Evolutionary conservation across 2,888 invertebrate genomes (phyloP).

Genomic region (Cabera pusaria): DNA sequence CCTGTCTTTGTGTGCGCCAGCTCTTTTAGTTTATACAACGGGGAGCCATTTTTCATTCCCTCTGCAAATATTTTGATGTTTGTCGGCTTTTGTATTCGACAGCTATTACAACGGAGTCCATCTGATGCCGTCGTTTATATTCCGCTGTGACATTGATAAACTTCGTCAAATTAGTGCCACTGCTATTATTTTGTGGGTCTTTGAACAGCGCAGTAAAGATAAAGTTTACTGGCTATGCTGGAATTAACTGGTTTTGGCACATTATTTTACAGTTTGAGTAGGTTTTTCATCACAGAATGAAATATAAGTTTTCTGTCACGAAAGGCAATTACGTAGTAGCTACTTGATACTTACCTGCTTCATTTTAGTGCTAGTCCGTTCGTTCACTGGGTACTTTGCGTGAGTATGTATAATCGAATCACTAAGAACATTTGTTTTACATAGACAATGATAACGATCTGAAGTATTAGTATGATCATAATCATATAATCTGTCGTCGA

Average conservation of each 20-base stretch:
- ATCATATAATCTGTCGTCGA: slow-evolving; percentile 48
- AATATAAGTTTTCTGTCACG: no score
- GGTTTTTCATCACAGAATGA: slow-evolving; percentile 52
- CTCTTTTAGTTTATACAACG: slow-evolving; percentile 59
- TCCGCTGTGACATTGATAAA: slow-evolving; percentile 32
- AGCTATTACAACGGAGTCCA: slow-evolving; percentile 47
- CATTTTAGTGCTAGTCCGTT: no score
- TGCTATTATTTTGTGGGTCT: slow-evolving; percentile 25
- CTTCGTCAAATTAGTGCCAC: slow-evolving; percentile 41
- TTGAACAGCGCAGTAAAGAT: slow-evolving; percentile 14
- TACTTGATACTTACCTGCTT: no score
- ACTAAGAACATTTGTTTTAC: neutral
- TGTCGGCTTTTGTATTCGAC: slow-evolving; percentile 55
- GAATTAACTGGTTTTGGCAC: slow-evolving; percentile 2
- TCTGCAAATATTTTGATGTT: slow-evolving; percentile 78
- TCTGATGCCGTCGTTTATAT: slow-evolving; percentile 48
- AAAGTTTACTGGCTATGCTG: slow-evolving; percentile 8
- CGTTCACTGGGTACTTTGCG: no score
- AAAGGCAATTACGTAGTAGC: no score
- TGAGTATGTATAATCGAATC: no score
- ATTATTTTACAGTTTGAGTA: slow-evolving; percentile 44
- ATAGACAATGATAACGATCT: slow-evolving; percentile 19
- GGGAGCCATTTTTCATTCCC: slow-evolving; percentile 68
- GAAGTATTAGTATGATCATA: slow-evolving; percentile 55
- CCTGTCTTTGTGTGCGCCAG: slow-evolving; percentile 54